Base-by-base conservation (phyloP, 2,888 invertebrate genomes). In the Phalera bucephala region DNA sequence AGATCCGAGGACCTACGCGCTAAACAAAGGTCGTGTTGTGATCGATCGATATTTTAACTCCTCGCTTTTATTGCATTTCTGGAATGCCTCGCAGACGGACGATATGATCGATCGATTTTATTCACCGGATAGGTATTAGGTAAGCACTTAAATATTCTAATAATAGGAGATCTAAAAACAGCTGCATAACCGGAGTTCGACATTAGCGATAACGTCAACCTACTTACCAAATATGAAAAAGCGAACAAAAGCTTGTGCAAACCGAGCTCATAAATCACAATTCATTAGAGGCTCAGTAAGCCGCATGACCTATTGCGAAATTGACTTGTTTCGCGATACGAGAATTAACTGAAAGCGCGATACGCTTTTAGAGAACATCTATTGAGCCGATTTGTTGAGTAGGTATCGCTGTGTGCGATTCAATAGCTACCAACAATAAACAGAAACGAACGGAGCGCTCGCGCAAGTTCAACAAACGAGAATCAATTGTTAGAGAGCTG, bases 401-500 rank as follows among this genome's bases (percentile, higher is more conserved):
- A 45, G 40, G 41, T 47, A 50, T 45, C 40, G 40, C 33, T 31
- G 41, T 33, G 38, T 33, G 50, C 48, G 23, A 49, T 42, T 52
- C 35, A 26, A 38, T 28, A 31, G 23, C 26, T 38, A 31, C 29
- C 36, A 27, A 49, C 27, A 52, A 51, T 45, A 48, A 43, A 50
- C 45, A 48, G 38, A 46, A 48, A 50, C 33, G 37, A 41, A 45
- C 42, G 45, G 42, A 33, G 36, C 33, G 54, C 58, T 61, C 54
- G 55, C 53, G 42, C 57, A 66, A 71, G 72, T 70, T 78, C 60
- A 72, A 78, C 70, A 79, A 82, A 79, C 79, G 72, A 77, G 75
- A 79, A 77, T 80, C 82, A 80, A 80, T 84, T 77, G 83, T 82
- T 78, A 70, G 52, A 58, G 66, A 62, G 52, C 66, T 64, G 83